phyloP scores from a whole-genome alignment of 2,797 vertebrate species.

The Xiphorhynchus erythropygius region DNA sequence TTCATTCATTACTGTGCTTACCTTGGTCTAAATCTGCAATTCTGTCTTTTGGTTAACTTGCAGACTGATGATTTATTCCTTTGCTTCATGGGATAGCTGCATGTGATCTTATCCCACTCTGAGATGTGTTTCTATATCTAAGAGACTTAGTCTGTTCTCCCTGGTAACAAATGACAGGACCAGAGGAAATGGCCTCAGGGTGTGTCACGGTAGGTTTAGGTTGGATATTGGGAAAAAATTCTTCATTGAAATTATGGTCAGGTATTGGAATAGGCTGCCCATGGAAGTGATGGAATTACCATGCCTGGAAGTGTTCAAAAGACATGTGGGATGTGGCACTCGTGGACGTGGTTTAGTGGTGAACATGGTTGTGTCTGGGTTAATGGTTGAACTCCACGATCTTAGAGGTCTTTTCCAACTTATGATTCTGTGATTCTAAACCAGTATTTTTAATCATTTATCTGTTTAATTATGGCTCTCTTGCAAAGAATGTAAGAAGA shows the following conservation, averaged over 20 bases:
- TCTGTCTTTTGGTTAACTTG: constrained; percentile 5
- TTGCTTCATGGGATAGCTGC: constrained; percentile 25
- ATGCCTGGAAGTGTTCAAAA: background rate
- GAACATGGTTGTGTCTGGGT: background rate
- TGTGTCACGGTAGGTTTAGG: background rate
- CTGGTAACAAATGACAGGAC: background rate
- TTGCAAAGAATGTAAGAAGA: background rate
- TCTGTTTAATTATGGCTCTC: background rate
- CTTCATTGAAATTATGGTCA: background rate
- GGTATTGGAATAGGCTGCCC: background rate
- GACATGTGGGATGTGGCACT: accelerated
- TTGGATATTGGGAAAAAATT: background rate
- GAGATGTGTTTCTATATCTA: background rate
- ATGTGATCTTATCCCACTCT: constrained; percentile 10
- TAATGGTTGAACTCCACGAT: background rate
- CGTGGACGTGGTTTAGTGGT: background rate
- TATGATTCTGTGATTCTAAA: background rate
- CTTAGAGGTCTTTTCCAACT: background rate
- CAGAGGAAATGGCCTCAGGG: background rate
- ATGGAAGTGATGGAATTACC: background rate
- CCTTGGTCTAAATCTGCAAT: constrained; percentile 22
- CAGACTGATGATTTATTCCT: constrained; percentile 57
- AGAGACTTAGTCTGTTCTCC: background rate
- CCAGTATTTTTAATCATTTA: background rate
- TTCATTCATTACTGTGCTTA: constrained; percentile 52